Conservation (phyloP, 2,113 vertebrate species). For the Notarius lentiginosus region DNA sequence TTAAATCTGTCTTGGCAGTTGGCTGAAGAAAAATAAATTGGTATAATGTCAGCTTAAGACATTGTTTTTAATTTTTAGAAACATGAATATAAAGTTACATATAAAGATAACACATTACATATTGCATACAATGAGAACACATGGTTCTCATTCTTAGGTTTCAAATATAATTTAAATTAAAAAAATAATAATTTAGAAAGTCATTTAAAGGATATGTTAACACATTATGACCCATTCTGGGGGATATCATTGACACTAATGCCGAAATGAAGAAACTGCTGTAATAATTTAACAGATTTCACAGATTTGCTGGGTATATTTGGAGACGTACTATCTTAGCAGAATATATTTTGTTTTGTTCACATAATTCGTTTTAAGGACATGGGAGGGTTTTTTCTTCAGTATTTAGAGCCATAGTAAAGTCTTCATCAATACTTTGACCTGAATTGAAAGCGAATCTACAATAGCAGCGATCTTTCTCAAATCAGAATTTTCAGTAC, state of each 20-base stretch:
- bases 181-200: too few species aligned
- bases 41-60: neutral
- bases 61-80: too few species aligned
- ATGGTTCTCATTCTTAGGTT: neutral
- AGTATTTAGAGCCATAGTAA: neutral
- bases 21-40: neutral
- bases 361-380: neutral
- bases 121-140: neutral
- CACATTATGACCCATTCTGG: neutral
- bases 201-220: neutral
- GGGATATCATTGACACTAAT: neutral
- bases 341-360: neutral
- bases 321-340: neutral
- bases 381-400: neutral
- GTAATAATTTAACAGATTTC: neutral
- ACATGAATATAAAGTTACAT: neutral
- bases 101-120: neutral
- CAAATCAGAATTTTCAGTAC: too few species aligned
- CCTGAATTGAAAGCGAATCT: neutral
- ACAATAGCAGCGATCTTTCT: neutral
- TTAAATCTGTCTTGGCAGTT: neutral
- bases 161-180: neutral
- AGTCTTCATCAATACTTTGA: neutral
- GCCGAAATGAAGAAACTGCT: neutral
- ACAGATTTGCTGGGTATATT: neutral